Evolutionary conservation across 2,888 invertebrate species (phyloP).

Genomic region (Autographa gamma): DNA sequence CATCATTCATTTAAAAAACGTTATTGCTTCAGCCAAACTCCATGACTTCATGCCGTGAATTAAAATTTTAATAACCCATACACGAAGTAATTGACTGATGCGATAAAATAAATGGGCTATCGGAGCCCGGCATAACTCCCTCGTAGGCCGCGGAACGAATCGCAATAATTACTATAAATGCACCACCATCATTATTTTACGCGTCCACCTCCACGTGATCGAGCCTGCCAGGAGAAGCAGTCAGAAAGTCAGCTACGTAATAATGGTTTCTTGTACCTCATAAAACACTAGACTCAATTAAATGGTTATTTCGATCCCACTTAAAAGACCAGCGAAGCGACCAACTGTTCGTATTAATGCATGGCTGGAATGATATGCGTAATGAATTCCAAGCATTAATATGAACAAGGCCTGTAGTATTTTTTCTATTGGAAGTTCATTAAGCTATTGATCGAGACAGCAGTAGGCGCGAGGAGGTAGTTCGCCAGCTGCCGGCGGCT

Average conservation of each 20-base stretch:
- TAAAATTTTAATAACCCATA: constrained; percentile 79
- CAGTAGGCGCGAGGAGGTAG: constrained; percentile 68
- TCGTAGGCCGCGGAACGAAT: constrained; percentile 73
- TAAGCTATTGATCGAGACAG: constrained; percentile 70
- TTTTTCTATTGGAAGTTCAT: constrained; percentile 60
- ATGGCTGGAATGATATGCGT: constrained; percentile 24
- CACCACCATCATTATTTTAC: constrained; percentile 66
- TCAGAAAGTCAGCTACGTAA: constrained; percentile 22
- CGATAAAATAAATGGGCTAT: constrained; percentile 79
- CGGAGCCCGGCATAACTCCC: constrained; percentile 62
- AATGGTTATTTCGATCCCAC: constrained; percentile 27
- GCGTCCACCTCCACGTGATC: constrained; percentile 40
- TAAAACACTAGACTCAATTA: constrained; percentile 11
- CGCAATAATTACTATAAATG: constrained; percentile 72
- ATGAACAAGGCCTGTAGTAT: constrained; percentile 43
- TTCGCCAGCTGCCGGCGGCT: constrained; percentile 76
- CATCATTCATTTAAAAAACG: constrained; percentile 81
- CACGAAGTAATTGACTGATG: constrained; percentile 82
- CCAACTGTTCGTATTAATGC: constrained; percentile 22
- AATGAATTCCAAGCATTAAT: constrained; percentile 30
- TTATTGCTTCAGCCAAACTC: constrained; percentile 74
- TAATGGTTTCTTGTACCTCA: constrained; percentile 9
- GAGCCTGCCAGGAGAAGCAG: constrained; percentile 22
- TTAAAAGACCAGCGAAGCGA: constrained; percentile 2
- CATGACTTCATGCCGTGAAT: constrained; percentile 71